Evolutionary conservation across 2,797 vertebrate species (phyloP).

Genomic region (Psittacula echo): DNA sequence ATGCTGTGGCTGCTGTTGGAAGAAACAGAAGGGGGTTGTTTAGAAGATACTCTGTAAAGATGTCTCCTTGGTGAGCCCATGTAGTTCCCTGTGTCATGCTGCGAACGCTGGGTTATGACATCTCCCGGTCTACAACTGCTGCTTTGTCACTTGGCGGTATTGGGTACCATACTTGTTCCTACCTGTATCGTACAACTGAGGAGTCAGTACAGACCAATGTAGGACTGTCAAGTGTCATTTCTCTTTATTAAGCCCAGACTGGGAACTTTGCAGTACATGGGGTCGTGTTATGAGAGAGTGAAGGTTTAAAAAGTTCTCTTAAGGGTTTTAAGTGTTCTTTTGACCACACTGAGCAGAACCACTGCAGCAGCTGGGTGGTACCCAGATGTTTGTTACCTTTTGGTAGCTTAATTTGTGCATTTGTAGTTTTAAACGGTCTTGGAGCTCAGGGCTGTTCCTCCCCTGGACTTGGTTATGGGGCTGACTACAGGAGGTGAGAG

Average conservation of each 20-base stretch:
- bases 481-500: not conserved
- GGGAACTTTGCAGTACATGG: rapidly evolving
- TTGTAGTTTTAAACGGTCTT: not conserved
- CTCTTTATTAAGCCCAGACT: not conserved
- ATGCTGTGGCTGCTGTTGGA: not conserved
- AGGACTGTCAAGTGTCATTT: not conserved
- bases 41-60: not conserved
- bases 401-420: not conserved
- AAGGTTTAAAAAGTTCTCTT: not conserved
- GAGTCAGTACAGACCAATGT: not conserved
- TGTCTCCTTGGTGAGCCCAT: not conserved
- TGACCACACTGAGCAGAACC: not conserved
- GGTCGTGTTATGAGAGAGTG: not conserved
- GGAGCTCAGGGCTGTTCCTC: not conserved
- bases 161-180: rapidly evolving
- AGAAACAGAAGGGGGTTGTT: not conserved
- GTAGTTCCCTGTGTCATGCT: rapidly evolving
- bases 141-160: not conserved
- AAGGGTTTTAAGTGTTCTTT: not conserved
- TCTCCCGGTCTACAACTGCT: not conserved
- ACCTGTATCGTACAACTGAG: not conserved
- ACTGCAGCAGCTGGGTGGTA: not conserved
- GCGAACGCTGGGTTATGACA: rapidly evolving
- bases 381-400: not conserved
- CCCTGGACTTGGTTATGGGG: not conserved